Conservation (phyloP, 2,888 invertebrate genomes). For the Euzophera pinguis region DNA sequence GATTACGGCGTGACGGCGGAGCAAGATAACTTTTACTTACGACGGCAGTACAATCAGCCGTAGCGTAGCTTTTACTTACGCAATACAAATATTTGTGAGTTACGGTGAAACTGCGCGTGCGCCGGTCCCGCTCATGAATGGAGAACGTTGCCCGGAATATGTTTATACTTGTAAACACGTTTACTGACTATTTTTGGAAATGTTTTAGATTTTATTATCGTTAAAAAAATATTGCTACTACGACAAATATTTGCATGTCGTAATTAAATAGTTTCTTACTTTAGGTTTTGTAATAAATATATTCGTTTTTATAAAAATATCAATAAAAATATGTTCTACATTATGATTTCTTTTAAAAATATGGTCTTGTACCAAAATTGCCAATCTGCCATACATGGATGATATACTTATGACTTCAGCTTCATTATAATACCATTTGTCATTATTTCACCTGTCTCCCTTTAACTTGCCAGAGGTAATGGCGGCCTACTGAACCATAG, state of each 20-base stretch:
- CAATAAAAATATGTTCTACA: no score
- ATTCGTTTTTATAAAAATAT: no score
- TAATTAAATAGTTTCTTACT: no score
- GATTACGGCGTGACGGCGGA: neutral
- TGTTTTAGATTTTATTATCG: neutral
- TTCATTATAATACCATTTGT: neutral
- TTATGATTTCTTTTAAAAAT: no score
- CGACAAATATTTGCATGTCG: no score
- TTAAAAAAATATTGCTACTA: no score
- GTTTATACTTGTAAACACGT: constrained; percentile 13
- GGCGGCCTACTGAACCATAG: constrained; percentile 11
- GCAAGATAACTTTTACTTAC: constrained; percentile 23
- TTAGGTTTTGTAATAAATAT: no score
- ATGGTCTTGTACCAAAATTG: no score
- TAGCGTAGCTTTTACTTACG: constrained; percentile 22
- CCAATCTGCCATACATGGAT: neutral
- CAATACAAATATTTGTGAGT: constrained; percentile 34
- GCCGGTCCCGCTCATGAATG: constrained; percentile 24
- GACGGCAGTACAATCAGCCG: constrained; percentile 13
- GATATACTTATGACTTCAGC: neutral
- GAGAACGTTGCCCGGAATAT: constrained; percentile 17
- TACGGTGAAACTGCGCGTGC: constrained; percentile 30
- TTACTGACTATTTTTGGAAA: constrained; percentile 8
- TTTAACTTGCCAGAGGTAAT: neutral
- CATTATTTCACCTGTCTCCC: neutral